Evolutionary conservation across 2,113 vertebrate genomes (phyloP).

Genomic region (Semicossyphus pulcher): DNA sequence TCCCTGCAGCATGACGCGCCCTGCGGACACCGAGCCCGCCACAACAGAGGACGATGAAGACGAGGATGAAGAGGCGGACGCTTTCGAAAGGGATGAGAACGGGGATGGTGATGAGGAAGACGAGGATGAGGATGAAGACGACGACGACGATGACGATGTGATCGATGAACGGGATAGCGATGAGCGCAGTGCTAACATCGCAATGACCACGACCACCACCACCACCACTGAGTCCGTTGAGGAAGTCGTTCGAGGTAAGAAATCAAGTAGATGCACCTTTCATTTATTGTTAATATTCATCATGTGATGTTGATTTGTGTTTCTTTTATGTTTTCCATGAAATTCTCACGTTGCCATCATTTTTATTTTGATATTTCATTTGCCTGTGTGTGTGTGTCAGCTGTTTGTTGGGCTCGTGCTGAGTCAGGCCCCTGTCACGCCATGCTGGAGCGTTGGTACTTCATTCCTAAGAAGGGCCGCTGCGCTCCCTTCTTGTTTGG

Average conservation of each 20-base stretch:
- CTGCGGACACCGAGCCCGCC: slow-evolving; percentile 65
- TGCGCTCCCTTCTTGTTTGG: slow-evolving; percentile 97
- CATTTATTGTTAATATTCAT: background rate
- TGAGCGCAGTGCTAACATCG: slow-evolving; percentile 89
- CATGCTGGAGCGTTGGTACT: slow-evolving; percentile 97
- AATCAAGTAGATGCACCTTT: background rate
- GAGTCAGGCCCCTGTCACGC: slow-evolving; percentile 93
- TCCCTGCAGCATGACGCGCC: slow-evolving; percentile 62
- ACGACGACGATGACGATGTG: slow-evolving; percentile 82
- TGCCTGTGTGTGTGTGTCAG: slow-evolving; percentile 81
- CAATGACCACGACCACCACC: slow-evolving; percentile 95
- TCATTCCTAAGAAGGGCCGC: slow-evolving; percentile 89
- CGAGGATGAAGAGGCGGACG: slow-evolving; percentile 79
- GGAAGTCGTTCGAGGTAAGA: slow-evolving; percentile 96
- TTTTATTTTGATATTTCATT: slow-evolving; percentile 30
- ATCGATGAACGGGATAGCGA: slow-evolving; percentile 88
- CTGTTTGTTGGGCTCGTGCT: slow-evolving; percentile 96
- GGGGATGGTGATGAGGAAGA: slow-evolving; percentile 86
- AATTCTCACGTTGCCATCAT: slow-evolving; percentile 13
- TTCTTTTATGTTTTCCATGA: slow-evolving; percentile 20
- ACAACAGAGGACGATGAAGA: slow-evolving; percentile 76
- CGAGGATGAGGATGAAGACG: slow-evolving; percentile 85
- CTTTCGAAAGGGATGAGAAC: slow-evolving; percentile 84
- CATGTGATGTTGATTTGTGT: background rate
- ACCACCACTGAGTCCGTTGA: slow-evolving; percentile 97